phyloP scores from a whole-genome alignment of 2,797 vertebrate species.

The Discoglossus pictus region DNA sequence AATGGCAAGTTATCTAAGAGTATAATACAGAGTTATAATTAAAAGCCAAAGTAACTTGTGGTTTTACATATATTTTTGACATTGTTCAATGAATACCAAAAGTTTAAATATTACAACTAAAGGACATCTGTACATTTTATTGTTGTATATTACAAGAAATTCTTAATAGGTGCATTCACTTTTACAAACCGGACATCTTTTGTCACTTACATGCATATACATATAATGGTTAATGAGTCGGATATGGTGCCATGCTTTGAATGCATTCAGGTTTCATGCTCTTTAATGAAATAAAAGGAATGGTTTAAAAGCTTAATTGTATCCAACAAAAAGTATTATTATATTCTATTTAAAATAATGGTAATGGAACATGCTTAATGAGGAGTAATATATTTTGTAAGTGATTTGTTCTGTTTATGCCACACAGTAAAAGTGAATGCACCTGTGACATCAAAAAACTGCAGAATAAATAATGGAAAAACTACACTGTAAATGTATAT shows the following conservation, averaged over 20 bases:
- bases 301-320: too few relatives aligned
- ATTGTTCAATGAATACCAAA: slow-evolving; percentile 57
- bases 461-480: slow-evolving; percentile 68
- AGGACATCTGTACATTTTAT: slow-evolving; percentile 62
- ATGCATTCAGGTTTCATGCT: too few relatives aligned
- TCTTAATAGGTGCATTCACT: slow-evolving; percentile 54
- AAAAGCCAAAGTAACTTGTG: slow-evolving; percentile 51
- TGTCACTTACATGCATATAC: too few relatives aligned
- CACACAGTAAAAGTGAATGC: slow-evolving; percentile 25
- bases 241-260: too few relatives aligned
- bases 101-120: slow-evolving; percentile 67
- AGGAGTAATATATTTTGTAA: too few relatives aligned
- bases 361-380: too few relatives aligned
- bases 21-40: slow-evolving; percentile 40
- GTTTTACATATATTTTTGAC: slow-evolving; percentile 57
- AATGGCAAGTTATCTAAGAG: slow-evolving; percentile 25
- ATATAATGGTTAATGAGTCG: too few relatives aligned
- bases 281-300: too few relatives aligned
- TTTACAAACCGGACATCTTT: slow-evolving; percentile 12
- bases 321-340: too few relatives aligned
- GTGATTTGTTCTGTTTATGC: neutral
- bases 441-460: slow-evolving; percentile 55
- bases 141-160: slow-evolving; percentile 66
- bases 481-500: slow-evolving; percentile 55
- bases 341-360: too few relatives aligned